Base-by-base conservation (phyloP, 2,888 invertebrate genomes). In the Cecidostiba fungosa region DNA sequence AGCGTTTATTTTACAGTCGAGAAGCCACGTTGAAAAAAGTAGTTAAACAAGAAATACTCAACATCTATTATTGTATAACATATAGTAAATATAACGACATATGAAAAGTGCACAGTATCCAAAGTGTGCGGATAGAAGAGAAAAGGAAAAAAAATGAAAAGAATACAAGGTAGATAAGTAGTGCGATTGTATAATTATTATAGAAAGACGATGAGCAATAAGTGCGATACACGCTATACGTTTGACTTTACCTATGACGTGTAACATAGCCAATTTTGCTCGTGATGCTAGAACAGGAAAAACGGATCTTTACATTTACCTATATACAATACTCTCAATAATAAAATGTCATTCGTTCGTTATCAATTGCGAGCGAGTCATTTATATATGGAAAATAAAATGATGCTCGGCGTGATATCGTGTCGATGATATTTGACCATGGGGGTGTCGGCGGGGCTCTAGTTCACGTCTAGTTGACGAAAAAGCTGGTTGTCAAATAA, bases 161-260 rank as follows among this genome's bases (percentile, higher is more conserved):
- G 23, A 14, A 23, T 10, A 66, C 26, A 29, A 26, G 23, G 23
- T 26, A 14, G 26, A 26, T 62, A 19, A 19, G 36, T 36, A 36
- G n/a, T 36, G 72, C 23, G 72, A 43, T 36, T 59, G 62, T 85
- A 5, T 19, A 23, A 77, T n/a, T n/a, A n/a, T n/a, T n/a, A n/a
- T n/a, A n/a, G n/a, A 83, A 86, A 87, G 86, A 88, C 87, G 86
- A 87, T 86, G 86, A 88, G 86, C 77, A 73, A 84, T 32, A 32
- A 32, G 32, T 32, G 86, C 89, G 86, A 88, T 87, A 89, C 88
- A 90, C 88, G 90, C 89, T 89, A 89, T 89, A 86, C 39, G 72
- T 89, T 87, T 90, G 90, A 92, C 92, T 91, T 93, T 93, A 93
- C 93, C 93, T 93, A 93, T 93, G 88, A 92, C 91, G 90, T 93